A percentile compares a stretch with the other conserved stretches of the same genome.
phyloP scores from a whole-genome alignment of 2,888 invertebrate species.

The Drosophila colorata region DNA sequence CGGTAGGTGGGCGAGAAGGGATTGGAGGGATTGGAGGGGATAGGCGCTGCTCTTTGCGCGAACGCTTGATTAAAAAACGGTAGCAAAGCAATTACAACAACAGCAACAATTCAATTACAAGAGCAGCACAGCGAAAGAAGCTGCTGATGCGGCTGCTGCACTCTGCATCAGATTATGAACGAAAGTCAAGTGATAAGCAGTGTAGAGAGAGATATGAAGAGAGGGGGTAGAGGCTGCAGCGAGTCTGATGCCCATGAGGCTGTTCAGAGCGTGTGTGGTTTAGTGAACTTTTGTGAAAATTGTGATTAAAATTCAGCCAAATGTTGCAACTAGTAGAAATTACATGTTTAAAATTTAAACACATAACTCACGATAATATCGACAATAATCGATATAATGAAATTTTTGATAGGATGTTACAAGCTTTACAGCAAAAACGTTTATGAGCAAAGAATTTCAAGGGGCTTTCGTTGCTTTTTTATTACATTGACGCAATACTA shows the following conservation, averaged over 20 bases:
- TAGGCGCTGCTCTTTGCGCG: constrained; percentile 50
- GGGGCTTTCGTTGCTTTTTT: too few relatives aligned
- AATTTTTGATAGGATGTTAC: too few relatives aligned
- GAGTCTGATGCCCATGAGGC: not conserved
- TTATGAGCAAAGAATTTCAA: too few relatives aligned
- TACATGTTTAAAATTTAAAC: not conserved
- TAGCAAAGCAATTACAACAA: constrained; percentile 80
- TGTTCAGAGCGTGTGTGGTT: not conserved
- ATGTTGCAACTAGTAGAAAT: not conserved
- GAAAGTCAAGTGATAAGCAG: constrained; percentile 2
- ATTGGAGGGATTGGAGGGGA: not conserved
- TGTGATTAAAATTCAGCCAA: not conserved
- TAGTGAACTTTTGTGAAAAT: not conserved
- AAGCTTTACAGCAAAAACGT: too few relatives aligned
- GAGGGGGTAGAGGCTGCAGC: not conserved
- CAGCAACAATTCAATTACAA: constrained; percentile 80
- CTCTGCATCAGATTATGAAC: constrained; percentile 37
- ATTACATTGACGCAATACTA: too few relatives aligned
- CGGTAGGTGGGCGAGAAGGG: not conserved
- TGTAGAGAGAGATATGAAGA: not conserved
- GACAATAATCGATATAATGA: too few relatives aligned
- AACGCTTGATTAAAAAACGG: constrained; percentile 70
- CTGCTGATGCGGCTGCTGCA: constrained; percentile 42
- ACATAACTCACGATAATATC: not conserved
- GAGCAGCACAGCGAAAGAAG: constrained; percentile 30